phyloP scores from a whole-genome alignment of 2,888 invertebrate genomes.

The Tetheella fluctuosa region DNA sequence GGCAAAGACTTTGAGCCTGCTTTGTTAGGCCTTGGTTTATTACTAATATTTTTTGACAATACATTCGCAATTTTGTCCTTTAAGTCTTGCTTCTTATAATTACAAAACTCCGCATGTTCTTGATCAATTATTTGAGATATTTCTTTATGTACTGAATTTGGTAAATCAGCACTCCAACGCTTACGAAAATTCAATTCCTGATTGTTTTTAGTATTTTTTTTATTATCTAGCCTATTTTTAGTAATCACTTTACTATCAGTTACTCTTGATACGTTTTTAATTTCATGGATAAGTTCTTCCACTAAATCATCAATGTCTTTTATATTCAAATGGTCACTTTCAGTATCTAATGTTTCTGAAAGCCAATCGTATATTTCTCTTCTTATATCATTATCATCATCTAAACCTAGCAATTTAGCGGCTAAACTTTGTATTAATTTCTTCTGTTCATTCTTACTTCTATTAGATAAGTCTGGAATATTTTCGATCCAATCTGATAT shows the following conservation, averaged over 20 bases:
- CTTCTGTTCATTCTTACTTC: not conserved
- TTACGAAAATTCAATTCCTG: not conserved
- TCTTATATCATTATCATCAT: not conserved
- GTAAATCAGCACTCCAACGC: constrained; percentile 17
- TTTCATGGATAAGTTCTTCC: not conserved
- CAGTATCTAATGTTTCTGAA: not conserved
- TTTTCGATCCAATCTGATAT: not conserved
- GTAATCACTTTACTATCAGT: not conserved
- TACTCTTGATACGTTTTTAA: not conserved
- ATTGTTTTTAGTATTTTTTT: not conserved
- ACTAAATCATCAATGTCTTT: not conserved
- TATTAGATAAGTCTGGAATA: not conserved
- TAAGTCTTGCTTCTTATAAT: constrained; percentile 23
- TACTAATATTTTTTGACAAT: constrained; percentile 27
- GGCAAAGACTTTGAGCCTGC: constrained; percentile 7
- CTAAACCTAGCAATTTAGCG: not conserved
- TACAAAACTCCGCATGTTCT: constrained; percentile 16
- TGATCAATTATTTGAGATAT: constrained; percentile 25
- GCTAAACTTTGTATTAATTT: not conserved
- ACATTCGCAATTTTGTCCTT: constrained; percentile 26
- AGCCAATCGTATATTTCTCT: not conserved
- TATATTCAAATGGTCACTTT: not conserved
- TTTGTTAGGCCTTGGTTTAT: not conserved
- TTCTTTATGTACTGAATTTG: constrained; percentile 23
- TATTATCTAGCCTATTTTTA: no score